phyloP scores from a whole-genome alignment of 2,113 vertebrate species.

The Hippopotamus amphibius region DNA sequence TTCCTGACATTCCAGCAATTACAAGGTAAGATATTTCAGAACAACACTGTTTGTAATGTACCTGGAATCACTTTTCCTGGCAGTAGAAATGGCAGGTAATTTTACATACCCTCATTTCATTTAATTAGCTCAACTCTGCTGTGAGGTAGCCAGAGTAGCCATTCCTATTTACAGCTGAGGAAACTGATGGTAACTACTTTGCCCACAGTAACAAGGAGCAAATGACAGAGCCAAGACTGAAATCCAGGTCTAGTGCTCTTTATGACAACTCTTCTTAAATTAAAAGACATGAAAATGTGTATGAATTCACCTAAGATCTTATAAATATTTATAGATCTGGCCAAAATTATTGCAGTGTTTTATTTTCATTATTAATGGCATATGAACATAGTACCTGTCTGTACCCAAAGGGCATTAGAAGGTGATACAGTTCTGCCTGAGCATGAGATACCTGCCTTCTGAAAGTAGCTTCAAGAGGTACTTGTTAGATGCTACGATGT shows the following conservation, averaged over 20 bases:
- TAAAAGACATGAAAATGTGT: neutral
- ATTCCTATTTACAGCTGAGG: neutral
- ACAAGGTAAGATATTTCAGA: neutral
- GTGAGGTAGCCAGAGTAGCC: neutral
- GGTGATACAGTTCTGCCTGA: neutral
- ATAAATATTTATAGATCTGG: neutral
- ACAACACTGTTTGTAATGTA: neutral
- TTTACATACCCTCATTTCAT: neutral
- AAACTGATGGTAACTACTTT: neutral
- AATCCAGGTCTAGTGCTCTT: neutral
- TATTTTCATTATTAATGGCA: constrained; percentile 36
- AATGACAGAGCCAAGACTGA: neutral
- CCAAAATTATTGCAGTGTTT: constrained; percentile 26
- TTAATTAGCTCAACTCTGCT: neutral
- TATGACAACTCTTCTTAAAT: neutral
- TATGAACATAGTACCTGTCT: neutral
- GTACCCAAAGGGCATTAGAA: neutral
- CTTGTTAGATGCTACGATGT: neutral
- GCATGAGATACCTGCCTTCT: neutral
- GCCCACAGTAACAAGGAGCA: neutral
- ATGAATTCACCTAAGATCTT: neutral
- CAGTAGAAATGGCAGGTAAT: neutral
- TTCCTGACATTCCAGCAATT: neutral
- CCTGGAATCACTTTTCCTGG: neutral
- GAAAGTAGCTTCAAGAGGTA: neutral